These are phyloP conservation scores for Sinelater perroti DNA, from an alignment of 2,888 invertebrate species.

Conservation along the genomic window DNA sequence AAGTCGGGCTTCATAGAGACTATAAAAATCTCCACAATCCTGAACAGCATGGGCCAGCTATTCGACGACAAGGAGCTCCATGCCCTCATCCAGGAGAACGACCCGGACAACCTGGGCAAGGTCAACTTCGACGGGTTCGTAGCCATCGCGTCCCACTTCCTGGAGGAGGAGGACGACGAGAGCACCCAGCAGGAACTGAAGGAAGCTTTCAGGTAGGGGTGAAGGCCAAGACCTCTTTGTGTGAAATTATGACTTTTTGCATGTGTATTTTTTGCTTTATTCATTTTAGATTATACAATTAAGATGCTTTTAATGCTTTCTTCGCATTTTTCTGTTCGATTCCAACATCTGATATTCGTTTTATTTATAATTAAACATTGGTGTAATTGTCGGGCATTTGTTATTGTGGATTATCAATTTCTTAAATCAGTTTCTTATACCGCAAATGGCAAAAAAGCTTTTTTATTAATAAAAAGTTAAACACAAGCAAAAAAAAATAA, in stretches of 20 bases:
- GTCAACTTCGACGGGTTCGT: constrained; percentile 96
- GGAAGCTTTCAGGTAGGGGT: constrained; percentile 94
- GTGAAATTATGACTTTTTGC: neutral
- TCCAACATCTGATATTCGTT: too few species aligned
- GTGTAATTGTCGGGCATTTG: too few species aligned
- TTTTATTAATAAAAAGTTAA: too few species aligned
- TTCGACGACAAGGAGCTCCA: constrained; percentile 92
- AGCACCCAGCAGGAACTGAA: constrained; percentile 96
- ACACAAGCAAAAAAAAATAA: too few species aligned
- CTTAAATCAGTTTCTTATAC: too few species aligned
- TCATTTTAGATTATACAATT: neutral
- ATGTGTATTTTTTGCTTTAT: neutral
- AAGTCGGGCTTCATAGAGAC: constrained; percentile 93
- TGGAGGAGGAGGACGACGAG: constrained; percentile 95
- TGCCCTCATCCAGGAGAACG: constrained; percentile 88
- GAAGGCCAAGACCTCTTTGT: too few species aligned
- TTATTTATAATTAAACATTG: too few species aligned
- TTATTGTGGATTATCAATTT: too few species aligned
- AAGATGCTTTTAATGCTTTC: neutral
- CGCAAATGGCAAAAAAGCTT: too few species aligned
- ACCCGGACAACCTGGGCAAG: constrained; percentile 89
- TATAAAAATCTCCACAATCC: constrained; percentile 87
- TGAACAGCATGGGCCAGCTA: constrained; percentile 94
- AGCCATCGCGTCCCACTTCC: constrained; percentile 90
- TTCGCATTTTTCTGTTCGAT: too few species aligned